Percentiles rank a stretch among this genome's conserved stretches.
Evolutionary conservation across 1,140 invertebrate genomes (phyloP).

Genomic region (Papilio polytes): DNA sequence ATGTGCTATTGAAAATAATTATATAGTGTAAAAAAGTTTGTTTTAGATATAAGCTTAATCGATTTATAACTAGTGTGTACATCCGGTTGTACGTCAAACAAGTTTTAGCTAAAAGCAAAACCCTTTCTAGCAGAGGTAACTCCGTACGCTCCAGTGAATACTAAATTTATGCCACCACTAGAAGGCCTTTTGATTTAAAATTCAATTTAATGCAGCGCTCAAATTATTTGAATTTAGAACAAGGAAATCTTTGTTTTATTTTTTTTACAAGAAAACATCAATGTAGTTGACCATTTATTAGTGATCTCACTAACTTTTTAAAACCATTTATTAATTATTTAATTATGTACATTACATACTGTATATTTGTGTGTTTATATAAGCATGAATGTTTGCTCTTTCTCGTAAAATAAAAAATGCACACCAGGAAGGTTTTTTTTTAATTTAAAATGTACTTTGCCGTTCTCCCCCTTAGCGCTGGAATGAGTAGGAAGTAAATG

Average conservation of each 20-base stretch:
- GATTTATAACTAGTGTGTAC: not conserved
- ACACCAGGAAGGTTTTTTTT: not conserved
- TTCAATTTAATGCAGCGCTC: constrained; percentile 7
- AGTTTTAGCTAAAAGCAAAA: not conserved
- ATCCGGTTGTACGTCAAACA: not conserved
- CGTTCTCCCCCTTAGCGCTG: not conserved
- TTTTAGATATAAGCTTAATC: too few relatives aligned
- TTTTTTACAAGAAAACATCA: not conserved
- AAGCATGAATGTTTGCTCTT: not conserved
- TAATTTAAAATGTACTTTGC: constrained; percentile 9
- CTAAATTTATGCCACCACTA: not conserved
- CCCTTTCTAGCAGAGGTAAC: not conserved
- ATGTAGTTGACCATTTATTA: too few relatives aligned
- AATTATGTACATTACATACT: too few relatives aligned
- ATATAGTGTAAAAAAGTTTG: too few relatives aligned
- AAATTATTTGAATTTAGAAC: not conserved
- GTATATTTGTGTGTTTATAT: not conserved
- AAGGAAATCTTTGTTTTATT: not conserved
- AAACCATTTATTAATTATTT: too few relatives aligned
- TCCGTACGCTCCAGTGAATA: constrained; percentile 7
- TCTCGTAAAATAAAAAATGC: not conserved
- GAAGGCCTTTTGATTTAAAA: constrained; percentile 24
- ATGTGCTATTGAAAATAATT: too few relatives aligned
- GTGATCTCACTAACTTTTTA: too few relatives aligned
- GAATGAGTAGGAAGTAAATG: not conserved